These are phyloP conservation scores for Chaitophorus viminalis DNA, from an alignment of 2,888 invertebrate genomes.

Conservation along the genomic window DNA sequence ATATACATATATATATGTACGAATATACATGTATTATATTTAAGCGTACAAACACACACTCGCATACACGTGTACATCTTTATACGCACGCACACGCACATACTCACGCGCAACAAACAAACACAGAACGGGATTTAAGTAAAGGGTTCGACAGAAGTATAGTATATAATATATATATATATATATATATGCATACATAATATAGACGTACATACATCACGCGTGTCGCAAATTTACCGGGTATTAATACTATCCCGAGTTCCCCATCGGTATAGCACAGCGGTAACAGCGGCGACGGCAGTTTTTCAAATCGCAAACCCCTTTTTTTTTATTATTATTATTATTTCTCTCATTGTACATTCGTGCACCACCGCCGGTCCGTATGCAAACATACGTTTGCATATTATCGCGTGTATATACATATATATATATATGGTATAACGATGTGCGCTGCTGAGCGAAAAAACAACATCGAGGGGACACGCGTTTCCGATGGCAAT, in stretches of 20 bases:
- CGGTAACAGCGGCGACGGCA: background rate
- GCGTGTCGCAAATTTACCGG: slow-evolving; percentile 59
- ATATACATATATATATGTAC: no score
- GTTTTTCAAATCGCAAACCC: slow-evolving; percentile 47
- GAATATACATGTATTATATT: no score
- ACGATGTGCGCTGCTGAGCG: background rate
- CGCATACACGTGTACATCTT: no score
- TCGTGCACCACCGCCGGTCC: background rate
- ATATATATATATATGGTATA: background rate
- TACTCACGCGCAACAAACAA: background rate
- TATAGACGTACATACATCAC: slow-evolving; percentile 1
- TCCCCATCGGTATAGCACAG: background rate
- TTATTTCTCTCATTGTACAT: background rate
- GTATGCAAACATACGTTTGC: slow-evolving; percentile 45
- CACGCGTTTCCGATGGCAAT: slow-evolving; percentile 1
- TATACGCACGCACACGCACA: no score
- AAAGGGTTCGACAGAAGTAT: background rate
- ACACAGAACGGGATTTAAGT: background rate
- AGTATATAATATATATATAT: no score
- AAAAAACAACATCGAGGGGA: slow-evolving; percentile 31
- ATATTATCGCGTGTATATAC: background rate
- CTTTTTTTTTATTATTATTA: no score
- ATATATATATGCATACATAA: background rate
- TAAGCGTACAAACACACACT: no score
- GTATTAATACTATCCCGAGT: slow-evolving; percentile 47